Conservation (phyloP, 2,113 vertebrate genomes). For the Catharus fuscescens region DNA sequence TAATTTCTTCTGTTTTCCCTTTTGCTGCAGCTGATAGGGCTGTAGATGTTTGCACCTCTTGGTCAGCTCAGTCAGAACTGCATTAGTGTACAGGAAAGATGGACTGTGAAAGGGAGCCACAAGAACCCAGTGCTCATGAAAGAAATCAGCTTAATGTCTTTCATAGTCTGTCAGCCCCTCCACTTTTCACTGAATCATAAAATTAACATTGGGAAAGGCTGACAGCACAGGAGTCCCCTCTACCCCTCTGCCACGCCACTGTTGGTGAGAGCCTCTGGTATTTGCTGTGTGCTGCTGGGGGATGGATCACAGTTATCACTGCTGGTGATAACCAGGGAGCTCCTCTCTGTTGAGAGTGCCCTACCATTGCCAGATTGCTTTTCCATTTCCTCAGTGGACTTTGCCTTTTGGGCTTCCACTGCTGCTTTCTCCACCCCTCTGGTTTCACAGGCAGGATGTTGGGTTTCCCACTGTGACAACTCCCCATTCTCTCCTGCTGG, state of each 20-base stretch:
- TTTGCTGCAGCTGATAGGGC: background rate
- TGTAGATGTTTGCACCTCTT: background rate
- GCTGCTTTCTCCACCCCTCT: background rate
- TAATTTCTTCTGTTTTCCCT: background rate
- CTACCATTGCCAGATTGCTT: background rate
- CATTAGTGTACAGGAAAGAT: background rate
- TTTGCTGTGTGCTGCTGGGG: background rate
- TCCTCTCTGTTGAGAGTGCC: background rate
- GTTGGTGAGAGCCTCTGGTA: background rate
- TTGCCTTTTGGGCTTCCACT: background rate
- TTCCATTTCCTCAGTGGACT: background rate
- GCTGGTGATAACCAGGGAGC: background rate
- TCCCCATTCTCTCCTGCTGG: background rate
- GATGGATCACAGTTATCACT: background rate
- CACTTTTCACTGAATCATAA: background rate
- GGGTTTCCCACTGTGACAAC: background rate
- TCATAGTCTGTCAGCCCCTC: background rate
- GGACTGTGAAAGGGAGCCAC: background rate
- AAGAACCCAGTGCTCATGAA: background rate
- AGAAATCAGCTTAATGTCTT: background rate
- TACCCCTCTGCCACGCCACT: fast-evolving
- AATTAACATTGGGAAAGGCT: background rate
- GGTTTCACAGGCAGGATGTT: background rate
- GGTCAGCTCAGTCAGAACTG: background rate
- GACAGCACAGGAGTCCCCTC: background rate